phyloP scores from a whole-genome alignment of 2,113 vertebrate species.

The Poecilia latipinna region DNA sequence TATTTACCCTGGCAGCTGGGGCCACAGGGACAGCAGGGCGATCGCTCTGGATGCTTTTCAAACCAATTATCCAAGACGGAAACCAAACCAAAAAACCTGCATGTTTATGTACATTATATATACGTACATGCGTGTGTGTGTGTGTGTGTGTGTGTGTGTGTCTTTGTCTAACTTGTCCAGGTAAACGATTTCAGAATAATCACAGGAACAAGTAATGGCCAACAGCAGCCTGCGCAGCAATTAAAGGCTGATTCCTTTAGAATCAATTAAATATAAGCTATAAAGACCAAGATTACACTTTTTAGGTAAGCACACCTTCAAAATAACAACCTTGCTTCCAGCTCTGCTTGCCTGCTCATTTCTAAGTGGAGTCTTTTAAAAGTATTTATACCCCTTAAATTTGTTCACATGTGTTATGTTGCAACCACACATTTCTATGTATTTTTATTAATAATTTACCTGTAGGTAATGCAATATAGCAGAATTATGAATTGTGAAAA shows the following conservation, averaged over 20 bases:
- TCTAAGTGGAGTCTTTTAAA: background rate
- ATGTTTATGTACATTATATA: background rate
- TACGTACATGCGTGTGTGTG: background rate
- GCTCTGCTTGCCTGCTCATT: background rate
- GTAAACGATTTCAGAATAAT: constrained; percentile 45
- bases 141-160: constrained; percentile 1
- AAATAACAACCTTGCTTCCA: background rate
- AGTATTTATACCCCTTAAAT: background rate
- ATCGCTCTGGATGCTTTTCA: constrained; percentile 54
- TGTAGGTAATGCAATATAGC: background rate
- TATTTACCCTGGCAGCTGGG: constrained; percentile 62
- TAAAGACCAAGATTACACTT: constrained; percentile 22
- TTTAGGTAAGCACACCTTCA: background rate
- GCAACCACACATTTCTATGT: background rate
- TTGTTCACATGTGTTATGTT: background rate
- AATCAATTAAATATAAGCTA: constrained; percentile 55
- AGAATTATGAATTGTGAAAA: background rate
- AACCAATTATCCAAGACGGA: constrained; percentile 63
- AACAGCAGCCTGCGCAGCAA: constrained; percentile 60
- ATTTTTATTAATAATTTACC: background rate
- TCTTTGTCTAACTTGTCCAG: constrained; percentile 45
- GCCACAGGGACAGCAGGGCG: constrained; percentile 53
- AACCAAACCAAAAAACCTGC: constrained; percentile 22
- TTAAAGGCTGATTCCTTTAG: constrained; percentile 56
- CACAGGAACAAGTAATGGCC: constrained; percentile 58